Conservation (phyloP, 2,888 invertebrate genomes). For the Tuberolachnus salignus region DNA sequence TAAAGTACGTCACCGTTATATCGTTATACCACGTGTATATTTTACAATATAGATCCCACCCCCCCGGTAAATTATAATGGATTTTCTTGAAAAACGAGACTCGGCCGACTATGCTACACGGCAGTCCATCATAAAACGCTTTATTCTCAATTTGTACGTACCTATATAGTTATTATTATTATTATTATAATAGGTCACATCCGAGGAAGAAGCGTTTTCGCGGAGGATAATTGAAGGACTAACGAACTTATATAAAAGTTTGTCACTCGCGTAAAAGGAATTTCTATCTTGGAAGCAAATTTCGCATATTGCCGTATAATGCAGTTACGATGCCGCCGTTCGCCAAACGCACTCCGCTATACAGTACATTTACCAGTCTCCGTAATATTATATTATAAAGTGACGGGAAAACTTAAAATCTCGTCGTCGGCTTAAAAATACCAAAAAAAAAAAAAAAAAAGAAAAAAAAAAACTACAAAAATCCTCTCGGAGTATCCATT, state of each 20-base stretch:
- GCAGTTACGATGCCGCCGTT: not conserved
- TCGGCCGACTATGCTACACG: too few relatives aligned
- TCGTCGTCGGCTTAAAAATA: not conserved
- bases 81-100: too few relatives aligned
- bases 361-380: not conserved
- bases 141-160: not conserved
- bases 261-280: constrained; percentile 37
- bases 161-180: not conserved
- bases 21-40: too few relatives aligned
- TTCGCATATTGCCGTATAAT: constrained; percentile 11
- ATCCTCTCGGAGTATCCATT: constrained; percentile 30
- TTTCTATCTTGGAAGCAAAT: constrained; percentile 30
- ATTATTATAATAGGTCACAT: not conserved
- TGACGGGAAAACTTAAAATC: not conserved
- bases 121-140: too few relatives aligned
- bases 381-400: not conserved
- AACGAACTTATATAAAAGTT: constrained; percentile 13
- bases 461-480: too few relatives aligned
- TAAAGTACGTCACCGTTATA: too few relatives aligned
- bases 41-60: too few relatives aligned
- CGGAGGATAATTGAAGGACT: constrained; percentile 27
- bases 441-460: not conserved
- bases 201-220: not conserved
- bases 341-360: constrained; percentile 11
- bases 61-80: too few relatives aligned